Conservation (phyloP, 2,888 invertebrate species). For the Idaea dimidiata region DNA sequence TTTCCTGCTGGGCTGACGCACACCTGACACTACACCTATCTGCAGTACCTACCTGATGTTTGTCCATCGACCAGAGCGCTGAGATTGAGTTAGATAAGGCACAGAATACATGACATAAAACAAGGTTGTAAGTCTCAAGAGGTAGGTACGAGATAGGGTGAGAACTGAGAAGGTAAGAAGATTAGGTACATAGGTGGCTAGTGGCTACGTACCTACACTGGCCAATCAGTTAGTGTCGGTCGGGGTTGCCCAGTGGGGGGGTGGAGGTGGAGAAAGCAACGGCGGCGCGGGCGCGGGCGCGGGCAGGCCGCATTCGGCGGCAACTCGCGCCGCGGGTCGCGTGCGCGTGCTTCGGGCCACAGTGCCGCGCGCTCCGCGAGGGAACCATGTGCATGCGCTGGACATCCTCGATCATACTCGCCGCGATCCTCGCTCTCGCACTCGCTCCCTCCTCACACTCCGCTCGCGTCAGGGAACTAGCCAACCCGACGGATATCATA, state of each 20-base stretch:
- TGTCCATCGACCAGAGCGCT: too few species aligned
- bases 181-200: neutral
- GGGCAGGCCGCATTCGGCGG: constrained; percentile 48
- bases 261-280: constrained; percentile 68
- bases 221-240: neutral
- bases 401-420: neutral
- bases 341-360: constrained; percentile 55
- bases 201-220: neutral
- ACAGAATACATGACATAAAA: too few species aligned
- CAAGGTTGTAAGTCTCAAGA: too few species aligned
- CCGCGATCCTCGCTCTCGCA: neutral
- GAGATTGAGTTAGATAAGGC: too few species aligned
- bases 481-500: constrained; percentile 41
- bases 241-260: constrained; percentile 1
- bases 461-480: constrained; percentile 65
- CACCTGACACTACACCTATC: too few species aligned
- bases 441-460: constrained; percentile 60
- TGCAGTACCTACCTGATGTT: too few species aligned
- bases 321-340: constrained; percentile 55
- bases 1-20: too few species aligned
- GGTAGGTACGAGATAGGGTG: too few species aligned
- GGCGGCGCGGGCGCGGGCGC: constrained; percentile 31
- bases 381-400: neutral
- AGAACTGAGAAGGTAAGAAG: too few species aligned
- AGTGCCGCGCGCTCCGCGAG: constrained; percentile 57